Base-by-base conservation (phyloP, 2,797 vertebrate species). In the Pelochelys cantorii region DNA sequence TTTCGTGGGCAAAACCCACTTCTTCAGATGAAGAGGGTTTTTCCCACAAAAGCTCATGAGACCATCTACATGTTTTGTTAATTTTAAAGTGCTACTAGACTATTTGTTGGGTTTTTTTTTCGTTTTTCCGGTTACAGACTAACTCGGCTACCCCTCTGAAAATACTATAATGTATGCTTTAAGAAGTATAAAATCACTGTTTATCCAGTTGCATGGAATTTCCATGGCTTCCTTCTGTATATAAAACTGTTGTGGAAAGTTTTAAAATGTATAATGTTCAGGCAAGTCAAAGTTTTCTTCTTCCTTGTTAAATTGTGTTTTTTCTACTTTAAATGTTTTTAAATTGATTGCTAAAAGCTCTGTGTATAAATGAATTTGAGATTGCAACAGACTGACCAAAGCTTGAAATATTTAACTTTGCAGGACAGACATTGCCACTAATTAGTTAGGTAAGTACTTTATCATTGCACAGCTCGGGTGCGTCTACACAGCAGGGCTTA, bases 211-310 rank as follows among this genome's bases (percentile, higher is more conserved):
- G 62, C 74, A 53, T 90, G 22, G 20, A 65, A 83, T 86, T 95
- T 95, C 90, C 96, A 75, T 94, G 92, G 79, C 88, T 97, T 92
- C 89, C 0, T 85, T 90, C 57, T 97, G 93, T 96, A 95, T 92
- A 54, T 88, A 90, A 93, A 60, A 11, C 7, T 82, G 81, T 75
- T 92, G 57, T 27, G 53, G 79, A 7, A 83, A 95, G 92, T 92
- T 97, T 52, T 81, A 90, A 96, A 94, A 88, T 91, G 65, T 48
- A 11, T 92, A 71, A 85, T 97, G 92, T 95, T 96, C 96, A 94
- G 11, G 75, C 74, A 94, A 95, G 91, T 48, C 42, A 48, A 4
- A 96, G 81, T 88, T 94, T 56, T 25, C 91, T 93, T n/a, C 6
- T 2, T 1, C 90, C 55, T 78, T 90, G 92, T 62, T 60, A 37